phyloP scores from a whole-genome alignment of 2,888 invertebrate species.

The Halictus quadricinctus region DNA sequence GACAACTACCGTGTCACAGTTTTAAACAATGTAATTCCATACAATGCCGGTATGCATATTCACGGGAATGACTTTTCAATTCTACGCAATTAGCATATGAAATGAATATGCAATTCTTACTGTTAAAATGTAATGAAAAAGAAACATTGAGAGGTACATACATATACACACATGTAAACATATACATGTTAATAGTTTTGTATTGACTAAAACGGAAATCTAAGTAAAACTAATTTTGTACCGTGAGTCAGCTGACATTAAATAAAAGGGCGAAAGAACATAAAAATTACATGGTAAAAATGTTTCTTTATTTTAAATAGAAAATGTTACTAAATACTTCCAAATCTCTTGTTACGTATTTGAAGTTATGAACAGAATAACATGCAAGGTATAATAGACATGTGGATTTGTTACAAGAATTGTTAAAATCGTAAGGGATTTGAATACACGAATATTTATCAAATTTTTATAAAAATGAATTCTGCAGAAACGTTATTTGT shows the following conservation, averaged over 20 bases:
- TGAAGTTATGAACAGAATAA: neutral
- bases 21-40: neutral
- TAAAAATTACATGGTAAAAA: neutral
- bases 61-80: neutral
- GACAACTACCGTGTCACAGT: conserved; percentile 12
- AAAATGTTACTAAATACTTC: neutral
- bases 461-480: neutral
- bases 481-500: neutral
- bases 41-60: neutral
- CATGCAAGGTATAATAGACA: neutral
- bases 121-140: neutral
- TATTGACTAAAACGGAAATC: conserved; percentile 45
- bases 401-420: conserved; percentile 18
- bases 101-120: neutral
- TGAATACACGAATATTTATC: neutral
- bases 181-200: neutral
- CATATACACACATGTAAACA: neutral
- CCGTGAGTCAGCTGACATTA: conserved; percentile 45
- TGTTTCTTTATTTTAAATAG: neutral
- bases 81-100: neutral
- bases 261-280: conserved; percentile 29
- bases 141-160: neutral
- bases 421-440: neutral
- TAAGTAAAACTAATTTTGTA: conserved; percentile 50
- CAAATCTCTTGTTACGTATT: neutral